These are phyloP conservation scores for Papilio glaucus DNA, from an alignment of 1,140 invertebrate species.

Conservation along the genomic window DNA sequence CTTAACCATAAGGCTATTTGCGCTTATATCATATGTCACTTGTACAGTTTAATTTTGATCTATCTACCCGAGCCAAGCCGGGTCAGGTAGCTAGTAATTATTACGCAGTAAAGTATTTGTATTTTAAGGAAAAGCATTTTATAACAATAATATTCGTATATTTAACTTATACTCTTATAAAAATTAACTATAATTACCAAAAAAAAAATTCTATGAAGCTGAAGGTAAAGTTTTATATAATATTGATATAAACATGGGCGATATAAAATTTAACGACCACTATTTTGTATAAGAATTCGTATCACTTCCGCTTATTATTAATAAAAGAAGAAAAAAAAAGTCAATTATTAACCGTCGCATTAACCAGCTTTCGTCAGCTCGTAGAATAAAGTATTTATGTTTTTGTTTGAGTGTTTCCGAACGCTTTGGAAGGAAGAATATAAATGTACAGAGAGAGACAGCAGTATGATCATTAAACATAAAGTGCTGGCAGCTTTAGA, in stretches of 20 bases:
- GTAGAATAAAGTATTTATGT: constrained; percentile 4
- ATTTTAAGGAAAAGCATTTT: too few species aligned
- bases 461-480: not conserved
- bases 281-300: not conserved
- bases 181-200: too few species aligned
- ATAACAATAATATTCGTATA: too few species aligned
- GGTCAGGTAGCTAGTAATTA: too few species aligned
- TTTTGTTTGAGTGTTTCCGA: constrained; percentile 13
- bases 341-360: not conserved
- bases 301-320: constrained; percentile 5
- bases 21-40: too few species aligned
- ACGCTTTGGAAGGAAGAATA: not conserved
- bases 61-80: too few species aligned
- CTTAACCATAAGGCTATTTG: too few species aligned
- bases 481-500: constrained; percentile 28
- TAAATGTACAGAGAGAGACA: constrained; percentile 1
- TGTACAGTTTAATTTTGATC: too few species aligned
- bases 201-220: too few species aligned
- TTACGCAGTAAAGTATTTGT: too few species aligned
- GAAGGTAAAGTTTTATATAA: too few species aligned
- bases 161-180: too few species aligned
- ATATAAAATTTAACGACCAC: not conserved
- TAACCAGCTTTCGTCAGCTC: constrained; percentile 15
- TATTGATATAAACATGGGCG: not conserved
- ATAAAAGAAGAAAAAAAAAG: not conserved